phyloP scores from a whole-genome alignment of 2,888 invertebrate species.

The Apotomis turbidana region DNA sequence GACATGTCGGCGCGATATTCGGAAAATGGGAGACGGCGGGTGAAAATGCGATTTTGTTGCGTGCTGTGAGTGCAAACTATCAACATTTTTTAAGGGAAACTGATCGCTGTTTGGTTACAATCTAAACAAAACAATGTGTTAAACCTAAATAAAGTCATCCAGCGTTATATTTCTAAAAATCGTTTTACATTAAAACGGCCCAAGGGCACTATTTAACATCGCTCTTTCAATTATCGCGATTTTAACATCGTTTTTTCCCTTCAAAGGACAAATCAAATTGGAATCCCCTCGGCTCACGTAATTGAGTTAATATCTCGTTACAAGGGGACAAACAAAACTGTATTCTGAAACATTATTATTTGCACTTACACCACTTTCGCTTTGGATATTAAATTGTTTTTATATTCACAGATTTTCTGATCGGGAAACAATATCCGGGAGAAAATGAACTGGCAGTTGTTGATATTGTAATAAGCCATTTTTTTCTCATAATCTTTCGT shows the following conservation, averaged over 20 bases:
- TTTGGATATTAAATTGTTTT: slow-evolving; percentile 32
- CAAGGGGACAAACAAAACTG: slow-evolving; percentile 38
- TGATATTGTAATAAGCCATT: slow-evolving; percentile 7
- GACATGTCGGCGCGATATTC: slow-evolving; percentile 45
- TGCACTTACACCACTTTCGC: slow-evolving; percentile 29
- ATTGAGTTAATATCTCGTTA: slow-evolving; percentile 43
- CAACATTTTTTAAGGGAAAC: background rate
- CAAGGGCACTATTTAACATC: slow-evolving; percentile 28
- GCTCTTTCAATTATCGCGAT: slow-evolving; percentile 39
- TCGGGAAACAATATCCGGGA: slow-evolving; percentile 36
- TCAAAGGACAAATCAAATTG: slow-evolving; percentile 41
- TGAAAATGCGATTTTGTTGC: slow-evolving; percentile 44
- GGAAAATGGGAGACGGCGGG: slow-evolving; percentile 37
- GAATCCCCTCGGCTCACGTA: slow-evolving; percentile 35
- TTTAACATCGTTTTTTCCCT: slow-evolving; percentile 41
- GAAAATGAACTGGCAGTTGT: slow-evolving; percentile 29
- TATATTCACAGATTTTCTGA: slow-evolving; percentile 29
- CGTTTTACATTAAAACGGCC: slow-evolving; percentile 20
- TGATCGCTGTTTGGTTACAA: background rate
- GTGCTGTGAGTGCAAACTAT: slow-evolving; percentile 32
- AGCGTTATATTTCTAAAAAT: background rate
- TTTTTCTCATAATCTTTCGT: background rate
- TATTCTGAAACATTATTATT: slow-evolving; percentile 39
- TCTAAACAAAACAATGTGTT: background rate
- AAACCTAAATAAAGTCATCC: background rate